Percentiles rank a stretch among this genome's conserved stretches.
phyloP scores from a whole-genome alignment of 2,888 invertebrate species.

The Dione juno region DNA sequence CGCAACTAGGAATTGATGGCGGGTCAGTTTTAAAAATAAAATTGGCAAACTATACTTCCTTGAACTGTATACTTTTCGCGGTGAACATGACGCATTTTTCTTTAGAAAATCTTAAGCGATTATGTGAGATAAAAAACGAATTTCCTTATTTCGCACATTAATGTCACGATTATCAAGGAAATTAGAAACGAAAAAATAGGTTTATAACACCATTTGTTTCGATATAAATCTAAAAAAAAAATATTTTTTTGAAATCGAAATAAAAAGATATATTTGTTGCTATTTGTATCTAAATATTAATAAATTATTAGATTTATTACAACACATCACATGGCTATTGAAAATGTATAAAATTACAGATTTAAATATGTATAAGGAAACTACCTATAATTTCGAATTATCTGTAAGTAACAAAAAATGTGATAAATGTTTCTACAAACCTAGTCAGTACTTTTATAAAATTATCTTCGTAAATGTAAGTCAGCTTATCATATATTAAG shows the following conservation, averaged over 20 bases:
- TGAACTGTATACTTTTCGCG: constrained; percentile 59
- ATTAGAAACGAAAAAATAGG: no score
- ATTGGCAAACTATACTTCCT: constrained; percentile 75
- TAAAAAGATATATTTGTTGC: neutral
- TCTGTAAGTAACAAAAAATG: no score
- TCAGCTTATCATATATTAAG: no score
- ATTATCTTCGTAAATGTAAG: no score
- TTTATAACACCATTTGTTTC: neutral
- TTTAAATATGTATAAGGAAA: no score
- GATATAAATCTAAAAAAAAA: no score
- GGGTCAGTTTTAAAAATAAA: constrained; percentile 63
- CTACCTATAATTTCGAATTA: no score
- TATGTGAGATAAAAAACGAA: neutral
- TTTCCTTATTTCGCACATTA: constrained; percentile 12
- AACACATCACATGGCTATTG: no score
- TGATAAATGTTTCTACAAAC: no score
- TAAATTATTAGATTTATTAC: no score
- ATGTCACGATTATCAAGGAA: neutral
- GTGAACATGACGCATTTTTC: constrained; percentile 55
- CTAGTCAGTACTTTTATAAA: no score
- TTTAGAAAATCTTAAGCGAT: constrained; percentile 26
- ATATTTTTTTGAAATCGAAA: neutral
- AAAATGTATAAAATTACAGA: no score
- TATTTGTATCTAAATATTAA: neutral
- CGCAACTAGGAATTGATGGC: constrained; percentile 56